Base-by-base conservation (phyloP, 2,113 vertebrate genomes). In the Ploceus nigricollis region DNA sequence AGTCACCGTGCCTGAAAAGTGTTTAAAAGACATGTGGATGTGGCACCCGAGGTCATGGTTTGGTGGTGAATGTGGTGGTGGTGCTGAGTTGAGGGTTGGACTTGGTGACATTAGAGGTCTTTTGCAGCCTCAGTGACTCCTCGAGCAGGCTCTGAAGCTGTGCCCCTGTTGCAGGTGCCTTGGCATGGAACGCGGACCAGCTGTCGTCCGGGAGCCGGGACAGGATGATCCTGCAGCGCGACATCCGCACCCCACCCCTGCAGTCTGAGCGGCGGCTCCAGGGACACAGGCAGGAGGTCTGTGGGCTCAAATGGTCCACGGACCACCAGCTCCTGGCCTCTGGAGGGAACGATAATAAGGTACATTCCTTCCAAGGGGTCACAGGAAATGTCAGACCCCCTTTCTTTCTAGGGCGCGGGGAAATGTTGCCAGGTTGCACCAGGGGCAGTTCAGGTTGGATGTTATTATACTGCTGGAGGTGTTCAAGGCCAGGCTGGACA, bases 151-250 rank as follows among this genome's bases (percentile, higher is more conserved):
- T 33, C 24, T n/a, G 9, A 8, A 5, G 40, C 76, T 82, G 7
- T 79, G 45, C 33, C 50, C 54, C 33, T 1, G 0, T 81, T 78
- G 9, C 95, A 99, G 99, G 99, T 77, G 99, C 99, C 2, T 93
- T 99, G 97, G 99, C 99, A 0, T 99, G 99, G 99, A 99, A 99
- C 0, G 99, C 99, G 0, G 99, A 99, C 96, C 99, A 99, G 98
- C 98, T 99, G 17, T 99, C 99, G 0, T 99, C 99, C 0, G 99
- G 99, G 50, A 99, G 99, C 60, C 98, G 99, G 1, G 99, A 99
- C 96, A 98, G 99, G 27, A 98, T 99, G 98, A 99, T 99, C 94
- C 98, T 99, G 15, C 99, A 99, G 97, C 93, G 99, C 50, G 99
- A 99, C 94, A 99, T 99, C 90, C 98, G 99, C 69, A 98, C 99